These are phyloP conservation scores for Caenorhabditis inopinata DNA, from an alignment of 1,140 invertebrate genomes.

Conservation along the genomic window DNA sequence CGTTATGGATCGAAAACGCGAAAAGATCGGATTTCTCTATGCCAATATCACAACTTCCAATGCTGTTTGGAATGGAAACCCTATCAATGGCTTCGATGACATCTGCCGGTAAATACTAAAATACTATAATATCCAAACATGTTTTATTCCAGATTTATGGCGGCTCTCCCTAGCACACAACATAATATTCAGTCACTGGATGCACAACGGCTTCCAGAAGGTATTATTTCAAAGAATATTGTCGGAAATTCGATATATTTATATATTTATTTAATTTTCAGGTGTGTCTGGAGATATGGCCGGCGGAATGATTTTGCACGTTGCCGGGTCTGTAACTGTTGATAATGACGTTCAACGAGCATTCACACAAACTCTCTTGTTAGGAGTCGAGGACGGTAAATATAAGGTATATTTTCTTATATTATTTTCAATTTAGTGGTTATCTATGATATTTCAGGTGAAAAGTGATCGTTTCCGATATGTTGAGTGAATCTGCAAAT, in stretches of 20 bases:
- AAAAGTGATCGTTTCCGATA: constrained; percentile 36
- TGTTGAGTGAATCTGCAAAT: constrained; percentile 8
- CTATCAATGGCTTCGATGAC: not conserved
- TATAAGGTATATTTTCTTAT: constrained; percentile 24
- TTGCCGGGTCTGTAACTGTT: constrained; percentile 27
- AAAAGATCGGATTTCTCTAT: constrained; percentile 20
- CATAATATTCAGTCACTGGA: constrained; percentile 29
- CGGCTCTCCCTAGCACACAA: constrained; percentile 2
- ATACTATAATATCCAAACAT: not conserved
- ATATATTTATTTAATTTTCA: no score
- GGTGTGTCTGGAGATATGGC: not conserved
- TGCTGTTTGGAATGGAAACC: constrained; percentile 34
- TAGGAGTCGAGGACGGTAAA: not conserved
- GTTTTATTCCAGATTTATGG: constrained; percentile 10
- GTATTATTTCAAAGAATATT: no score
- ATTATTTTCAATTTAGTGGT: no score
- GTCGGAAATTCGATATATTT: no score
- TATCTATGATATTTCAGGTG: constrained; percentile 16
- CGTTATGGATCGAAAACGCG: constrained; percentile 38
- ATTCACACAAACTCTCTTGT: constrained; percentile 17
- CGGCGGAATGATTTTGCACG: not conserved
- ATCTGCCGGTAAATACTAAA: constrained; percentile 4
- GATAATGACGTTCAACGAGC: not conserved
- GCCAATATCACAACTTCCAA: not conserved
- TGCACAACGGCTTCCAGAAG: constrained; percentile 18